These are phyloP conservation scores for Spisula solida DNA, from an alignment of 2,888 invertebrate species.

Conservation along the genomic window DNA sequence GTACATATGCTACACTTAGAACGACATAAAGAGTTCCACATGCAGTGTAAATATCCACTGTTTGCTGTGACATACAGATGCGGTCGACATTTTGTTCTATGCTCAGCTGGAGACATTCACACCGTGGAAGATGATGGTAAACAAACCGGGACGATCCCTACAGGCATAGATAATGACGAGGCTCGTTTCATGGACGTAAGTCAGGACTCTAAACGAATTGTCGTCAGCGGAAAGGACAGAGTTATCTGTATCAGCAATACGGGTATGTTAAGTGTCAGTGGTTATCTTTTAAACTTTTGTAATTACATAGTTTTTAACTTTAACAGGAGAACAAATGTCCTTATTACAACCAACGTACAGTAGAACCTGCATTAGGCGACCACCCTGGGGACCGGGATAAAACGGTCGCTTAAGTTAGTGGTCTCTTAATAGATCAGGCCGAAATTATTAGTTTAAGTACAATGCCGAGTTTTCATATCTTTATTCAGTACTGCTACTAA, in stretches of 20 bases:
- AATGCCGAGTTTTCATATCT: too few relatives aligned
- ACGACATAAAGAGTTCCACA: slow-evolving; percentile 48
- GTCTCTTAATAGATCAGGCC: too few relatives aligned
- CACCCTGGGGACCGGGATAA: too few relatives aligned
- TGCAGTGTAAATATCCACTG: slow-evolving; percentile 55
- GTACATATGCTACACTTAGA: slow-evolving; percentile 58
- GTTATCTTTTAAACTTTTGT: background rate
- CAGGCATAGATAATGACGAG: slow-evolving; percentile 45
- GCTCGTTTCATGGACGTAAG: slow-evolving; percentile 53
- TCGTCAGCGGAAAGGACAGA: slow-evolving; percentile 52
- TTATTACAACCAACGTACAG: too few relatives aligned
- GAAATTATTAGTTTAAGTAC: too few relatives aligned
- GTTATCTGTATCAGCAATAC: slow-evolving; percentile 53
- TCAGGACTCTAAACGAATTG: slow-evolving; percentile 42
- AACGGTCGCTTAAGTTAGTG: too few relatives aligned
- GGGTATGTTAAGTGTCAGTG: too few relatives aligned
- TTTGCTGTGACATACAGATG: slow-evolving; percentile 49
- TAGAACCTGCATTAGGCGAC: too few relatives aligned
- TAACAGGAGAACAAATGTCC: too few relatives aligned
- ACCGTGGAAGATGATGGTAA: slow-evolving; percentile 54
- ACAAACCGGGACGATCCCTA: slow-evolving; percentile 29
- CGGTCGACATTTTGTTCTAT: slow-evolving; percentile 51
- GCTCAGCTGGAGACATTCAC: slow-evolving; percentile 63
- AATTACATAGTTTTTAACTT: too few relatives aligned
- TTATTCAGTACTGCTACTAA: too few relatives aligned